These are phyloP conservation scores for Microtus ochrogaster DNA, from an alignment of 2,113 vertebrate species.

Conservation along the genomic window DNA sequence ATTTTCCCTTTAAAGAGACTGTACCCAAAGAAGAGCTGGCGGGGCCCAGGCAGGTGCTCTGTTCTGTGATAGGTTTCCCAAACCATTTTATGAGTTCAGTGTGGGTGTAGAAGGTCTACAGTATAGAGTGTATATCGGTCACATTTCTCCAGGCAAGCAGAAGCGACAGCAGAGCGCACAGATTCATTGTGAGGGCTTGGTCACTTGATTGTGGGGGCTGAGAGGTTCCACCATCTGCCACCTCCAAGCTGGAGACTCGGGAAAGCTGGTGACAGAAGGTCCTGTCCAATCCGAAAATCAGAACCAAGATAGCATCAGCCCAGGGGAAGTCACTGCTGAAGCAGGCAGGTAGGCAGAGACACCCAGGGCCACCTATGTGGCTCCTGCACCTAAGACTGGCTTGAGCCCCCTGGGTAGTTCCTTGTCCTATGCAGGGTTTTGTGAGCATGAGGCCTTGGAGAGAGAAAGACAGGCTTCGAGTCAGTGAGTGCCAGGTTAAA, in stretches of 20 bases:
- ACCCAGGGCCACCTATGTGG: background rate
- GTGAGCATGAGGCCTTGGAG: background rate
- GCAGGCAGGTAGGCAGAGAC: background rate
- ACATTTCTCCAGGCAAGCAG: background rate
- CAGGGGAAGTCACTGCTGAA: background rate
- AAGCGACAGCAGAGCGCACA: background rate
- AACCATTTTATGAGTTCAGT: background rate
- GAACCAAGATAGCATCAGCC: background rate
- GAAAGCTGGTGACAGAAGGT: background rate
- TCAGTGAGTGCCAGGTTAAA: background rate
- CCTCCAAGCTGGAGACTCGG: background rate
- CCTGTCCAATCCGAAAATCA: background rate
- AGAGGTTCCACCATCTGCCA: background rate
- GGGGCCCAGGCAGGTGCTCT: background rate
- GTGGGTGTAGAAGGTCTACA: background rate
- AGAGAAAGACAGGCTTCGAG: background rate
- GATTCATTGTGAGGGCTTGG: background rate
- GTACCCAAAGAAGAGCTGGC: background rate
- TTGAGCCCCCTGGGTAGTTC: background rate
- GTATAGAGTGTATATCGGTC: background rate
- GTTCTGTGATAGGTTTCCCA: constrained; percentile 28
- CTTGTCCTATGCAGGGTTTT: background rate
- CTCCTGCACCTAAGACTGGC: background rate
- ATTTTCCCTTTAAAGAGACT: background rate
- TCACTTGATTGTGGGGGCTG: background rate